Evolutionary conservation across 2,797 vertebrate genomes (phyloP), one percentile per base, ranked within the genome.

Genomic region (Aplochiton taeniatus): DNA sequence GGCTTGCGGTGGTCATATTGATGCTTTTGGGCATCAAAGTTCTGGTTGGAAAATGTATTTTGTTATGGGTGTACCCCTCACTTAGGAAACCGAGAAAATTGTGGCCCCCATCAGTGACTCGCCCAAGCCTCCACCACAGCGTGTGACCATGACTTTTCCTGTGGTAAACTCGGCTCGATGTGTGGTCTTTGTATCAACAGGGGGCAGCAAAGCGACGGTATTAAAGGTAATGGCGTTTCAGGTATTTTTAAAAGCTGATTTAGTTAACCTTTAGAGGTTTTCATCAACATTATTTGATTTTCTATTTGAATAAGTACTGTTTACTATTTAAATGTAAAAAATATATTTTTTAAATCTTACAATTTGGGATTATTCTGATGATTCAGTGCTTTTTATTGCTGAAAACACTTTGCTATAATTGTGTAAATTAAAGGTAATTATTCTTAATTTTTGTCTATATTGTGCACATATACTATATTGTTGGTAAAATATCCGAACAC

Each of bases 101-200:
- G 95, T 98, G 20, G 96, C 94, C 4, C 92, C 95, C 4, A 92
- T 98, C 69, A 90, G 87, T 0, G 92, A 98, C 83, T 98, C 96
- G 7, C 96, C 96, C 0, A 98, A 98, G 86, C 95, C 95, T 0
- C 96, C 96, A 0, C 87, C 94, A 0, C 85, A 94, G 72, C 91
- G 96, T 0, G 90, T 98, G n/a, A 98, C 95, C 8, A 81, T 98
- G 58, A 98, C 96, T 0, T 89, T 98, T 0, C 95, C 95, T 0
- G 91, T 94, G 70, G 89, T 98, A 59, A 98, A 98, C 0, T 89
- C 95, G 0, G 95, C 96, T 0, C 92, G 83, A 8, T 93, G 88
- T 4, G 94, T 97, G 7, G 88, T 91, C 46, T 96, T 98, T 9
- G 93, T 98, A 44, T 95, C 94, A 11, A 95, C 95, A 0, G 96